Conservation (phyloP, 2,888 invertebrate genomes). For the Willowsia nigromaculata region DNA sequence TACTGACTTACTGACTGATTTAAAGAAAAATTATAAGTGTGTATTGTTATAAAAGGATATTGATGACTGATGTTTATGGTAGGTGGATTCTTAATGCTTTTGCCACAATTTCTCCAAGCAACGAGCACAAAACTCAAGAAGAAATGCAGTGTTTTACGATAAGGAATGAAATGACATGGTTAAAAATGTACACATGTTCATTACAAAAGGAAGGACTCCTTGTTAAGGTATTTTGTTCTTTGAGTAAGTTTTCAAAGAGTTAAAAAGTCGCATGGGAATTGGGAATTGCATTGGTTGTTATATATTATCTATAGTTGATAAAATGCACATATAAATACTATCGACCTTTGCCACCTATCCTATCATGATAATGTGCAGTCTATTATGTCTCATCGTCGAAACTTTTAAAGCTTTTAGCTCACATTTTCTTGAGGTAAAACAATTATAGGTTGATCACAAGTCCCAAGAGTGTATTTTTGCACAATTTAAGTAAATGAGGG, state of each 20-base stretch:
- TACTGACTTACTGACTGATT: not conserved
- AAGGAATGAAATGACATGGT: too few species aligned
- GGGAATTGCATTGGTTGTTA: not conserved
- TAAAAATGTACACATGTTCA: too few species aligned
- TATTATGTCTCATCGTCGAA: too few species aligned
- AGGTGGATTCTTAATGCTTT: not conserved
- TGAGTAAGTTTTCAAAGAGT: not conserved
- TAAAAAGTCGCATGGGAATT: not conserved
- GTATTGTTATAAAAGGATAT: too few species aligned
- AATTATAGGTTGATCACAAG: too few species aligned
- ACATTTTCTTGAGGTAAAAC: not conserved
- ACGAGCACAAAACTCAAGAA: not conserved
- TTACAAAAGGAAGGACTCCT: too few species aligned
- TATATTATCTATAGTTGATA: not conserved
- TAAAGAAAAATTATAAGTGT: not conserved
- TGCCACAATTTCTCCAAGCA: not conserved
- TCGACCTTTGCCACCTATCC: not conserved
- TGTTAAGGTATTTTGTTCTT: too few species aligned
- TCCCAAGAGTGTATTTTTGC: too few species aligned
- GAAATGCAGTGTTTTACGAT: too few species aligned
- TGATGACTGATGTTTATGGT: conserved; percentile 14
- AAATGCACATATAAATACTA: not conserved
- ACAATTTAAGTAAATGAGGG: too few species aligned
- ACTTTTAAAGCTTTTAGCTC: not conserved
- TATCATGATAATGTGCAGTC: not conserved